Evolutionary conservation across 2,797 vertebrate genomes (phyloP).

Genomic region (Chanos chanos): DNA sequence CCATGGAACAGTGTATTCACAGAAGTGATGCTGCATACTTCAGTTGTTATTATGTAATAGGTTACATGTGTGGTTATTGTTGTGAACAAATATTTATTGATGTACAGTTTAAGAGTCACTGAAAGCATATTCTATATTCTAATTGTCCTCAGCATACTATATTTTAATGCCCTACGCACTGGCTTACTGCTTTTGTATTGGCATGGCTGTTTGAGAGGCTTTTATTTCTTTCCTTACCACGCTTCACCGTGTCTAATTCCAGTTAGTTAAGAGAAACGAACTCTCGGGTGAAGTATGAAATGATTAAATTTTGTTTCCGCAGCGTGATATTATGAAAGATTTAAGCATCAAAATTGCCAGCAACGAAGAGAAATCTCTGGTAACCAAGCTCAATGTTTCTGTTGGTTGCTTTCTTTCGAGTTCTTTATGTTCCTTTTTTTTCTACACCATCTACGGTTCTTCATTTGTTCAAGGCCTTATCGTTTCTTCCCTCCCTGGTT

Average conservation of each 20-base stretch:
- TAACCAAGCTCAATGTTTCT: slow-evolving; percentile 76
- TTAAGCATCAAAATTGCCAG: slow-evolving; percentile 78
- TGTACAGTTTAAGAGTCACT: too few species aligned
- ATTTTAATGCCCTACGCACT: too few species aligned
- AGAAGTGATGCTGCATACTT: too few species aligned
- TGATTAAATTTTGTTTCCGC: slow-evolving; percentile 77
- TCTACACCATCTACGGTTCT: slow-evolving; percentile 52
- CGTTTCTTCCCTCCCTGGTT: neutral
- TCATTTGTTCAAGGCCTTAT: too few species aligned
- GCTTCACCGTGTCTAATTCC: slow-evolving; percentile 56
- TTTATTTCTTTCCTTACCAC: slow-evolving; percentile 47
- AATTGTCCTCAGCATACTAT: too few species aligned
- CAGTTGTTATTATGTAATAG: too few species aligned
- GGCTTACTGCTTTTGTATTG: slow-evolving; percentile 58
- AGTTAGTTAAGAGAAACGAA: slow-evolving; percentile 47
- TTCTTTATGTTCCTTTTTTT: slow-evolving; percentile 48
- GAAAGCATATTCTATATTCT: too few species aligned
- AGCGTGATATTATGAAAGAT: slow-evolving; percentile 78
- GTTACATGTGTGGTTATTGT: too few species aligned
- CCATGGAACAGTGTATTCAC: too few species aligned
- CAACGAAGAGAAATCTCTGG: slow-evolving; percentile 76
- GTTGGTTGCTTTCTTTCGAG: slow-evolving; percentile 70
- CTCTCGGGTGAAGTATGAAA: slow-evolving; percentile 59
- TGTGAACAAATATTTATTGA: too few species aligned
- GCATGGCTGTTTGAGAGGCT: slow-evolving; percentile 54